Conservation (phyloP, 64 coral and sea anemone genomes). For the Astreopora myriophthalma region DNA sequence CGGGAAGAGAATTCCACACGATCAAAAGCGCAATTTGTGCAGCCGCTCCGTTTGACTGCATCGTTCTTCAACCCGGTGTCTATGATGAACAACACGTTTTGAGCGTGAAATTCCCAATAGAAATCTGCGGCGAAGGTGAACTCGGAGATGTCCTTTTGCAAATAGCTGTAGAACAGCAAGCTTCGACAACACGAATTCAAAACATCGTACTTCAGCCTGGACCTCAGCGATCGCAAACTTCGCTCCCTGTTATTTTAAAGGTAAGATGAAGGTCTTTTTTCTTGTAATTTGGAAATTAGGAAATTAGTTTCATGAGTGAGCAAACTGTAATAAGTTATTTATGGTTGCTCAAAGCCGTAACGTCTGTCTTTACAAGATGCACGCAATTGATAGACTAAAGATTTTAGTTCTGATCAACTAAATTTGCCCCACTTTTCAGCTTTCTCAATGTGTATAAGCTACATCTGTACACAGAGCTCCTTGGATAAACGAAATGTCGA, state of each 20-base stretch:
- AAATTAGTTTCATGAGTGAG: background rate
- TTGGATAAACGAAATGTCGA: too few relatives aligned
- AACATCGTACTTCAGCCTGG: slow-evolving; percentile 91
- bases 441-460: too few relatives aligned
- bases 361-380: too few relatives aligned
- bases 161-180: slow-evolving; percentile 92
- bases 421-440: too few relatives aligned
- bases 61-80: slow-evolving; percentile 76
- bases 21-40: slow-evolving; percentile 83
- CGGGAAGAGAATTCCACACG: slow-evolving; percentile 63
- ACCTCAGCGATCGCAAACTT: slow-evolving; percentile 66
- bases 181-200: slow-evolving; percentile 69
- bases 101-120: slow-evolving; percentile 91
- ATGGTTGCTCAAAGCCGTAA: too few relatives aligned
- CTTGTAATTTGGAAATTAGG: background rate
- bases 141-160: slow-evolving; percentile 80
- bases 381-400: too few relatives aligned
- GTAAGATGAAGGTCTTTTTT: slow-evolving; percentile 37
- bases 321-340: too few relatives aligned
- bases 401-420: too few relatives aligned
- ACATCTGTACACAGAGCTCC: too few relatives aligned
- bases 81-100: slow-evolving; percentile 91
- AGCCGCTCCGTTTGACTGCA: slow-evolving; percentile 86
- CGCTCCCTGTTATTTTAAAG: slow-evolving; percentile 89
- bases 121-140: slow-evolving; percentile 77